These are phyloP conservation scores for Lates japonicus DNA, from an alignment of 2,797 vertebrate species.

Conservation along the genomic window DNA sequence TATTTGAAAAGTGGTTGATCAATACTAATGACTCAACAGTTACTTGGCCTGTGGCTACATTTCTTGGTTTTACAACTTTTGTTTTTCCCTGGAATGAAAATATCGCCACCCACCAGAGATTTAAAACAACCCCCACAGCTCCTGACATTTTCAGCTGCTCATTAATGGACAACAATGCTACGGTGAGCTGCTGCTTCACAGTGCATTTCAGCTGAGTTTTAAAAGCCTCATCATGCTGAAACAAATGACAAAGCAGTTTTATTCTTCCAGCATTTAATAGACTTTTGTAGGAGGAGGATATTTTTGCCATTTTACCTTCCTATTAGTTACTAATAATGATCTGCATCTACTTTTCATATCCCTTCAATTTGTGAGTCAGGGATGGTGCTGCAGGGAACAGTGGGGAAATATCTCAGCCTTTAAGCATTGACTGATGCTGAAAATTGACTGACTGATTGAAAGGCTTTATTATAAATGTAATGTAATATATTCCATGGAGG, in stretches of 20 bases:
- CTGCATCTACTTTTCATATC: constrained; percentile 4
- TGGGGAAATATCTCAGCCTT: constrained; percentile 5
- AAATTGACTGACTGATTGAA: constrained; percentile 32
- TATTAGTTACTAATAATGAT: not conserved
- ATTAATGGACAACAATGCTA: constrained; percentile 13
- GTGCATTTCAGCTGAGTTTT: not conserved
- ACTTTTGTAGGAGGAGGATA: not conserved
- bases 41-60: not conserved
- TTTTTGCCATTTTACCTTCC: not conserved
- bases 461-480: constrained; percentile 36
- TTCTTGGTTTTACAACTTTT: constrained; percentile 11
- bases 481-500: constrained; percentile 27
- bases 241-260: constrained; percentile 20
- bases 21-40: not conserved
- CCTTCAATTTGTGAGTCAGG: constrained; percentile 11
- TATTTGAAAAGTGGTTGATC: not conserved
- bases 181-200: not conserved
- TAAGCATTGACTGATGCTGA: constrained; percentile 13
- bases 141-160: constrained; percentile 32
- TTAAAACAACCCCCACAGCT: constrained; percentile 11
- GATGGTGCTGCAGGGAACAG: constrained; percentile 2
- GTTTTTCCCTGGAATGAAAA: constrained; percentile 6
- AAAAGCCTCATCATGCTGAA: not conserved
- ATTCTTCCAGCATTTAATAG: not conserved
- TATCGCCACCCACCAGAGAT: constrained; percentile 12